Conservation (phyloP, 2,113 vertebrate species). For the Columbina picui region DNA sequence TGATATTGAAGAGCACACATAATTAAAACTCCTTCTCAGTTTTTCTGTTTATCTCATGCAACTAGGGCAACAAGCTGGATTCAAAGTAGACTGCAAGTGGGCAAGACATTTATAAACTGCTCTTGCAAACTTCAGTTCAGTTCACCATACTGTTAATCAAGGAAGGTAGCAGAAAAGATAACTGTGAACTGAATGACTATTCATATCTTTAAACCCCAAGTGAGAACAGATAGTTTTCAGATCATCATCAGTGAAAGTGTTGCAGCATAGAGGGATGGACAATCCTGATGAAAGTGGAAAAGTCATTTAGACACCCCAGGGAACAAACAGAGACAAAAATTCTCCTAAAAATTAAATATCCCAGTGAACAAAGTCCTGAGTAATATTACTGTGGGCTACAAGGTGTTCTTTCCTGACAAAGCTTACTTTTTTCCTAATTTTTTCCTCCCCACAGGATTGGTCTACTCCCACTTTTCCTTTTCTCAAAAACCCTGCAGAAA, state of each 20-base stretch:
- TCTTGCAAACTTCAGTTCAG: neutral
- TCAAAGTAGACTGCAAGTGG: neutral
- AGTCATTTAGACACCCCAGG: neutral
- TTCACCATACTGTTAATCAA: neutral
- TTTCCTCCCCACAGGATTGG: neutral
- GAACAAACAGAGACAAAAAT: neutral
- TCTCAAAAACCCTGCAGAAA: neutral
- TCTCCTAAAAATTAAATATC: neutral
- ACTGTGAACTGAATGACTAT: slow-evolving; percentile 18
- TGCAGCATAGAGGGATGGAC: neutral
- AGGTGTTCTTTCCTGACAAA: neutral
- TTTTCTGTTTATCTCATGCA: neutral
- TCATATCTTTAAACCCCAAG: neutral
- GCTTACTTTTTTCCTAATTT: neutral
- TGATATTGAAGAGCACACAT: neutral
- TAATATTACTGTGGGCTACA: neutral
- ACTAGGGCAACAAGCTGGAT: neutral
- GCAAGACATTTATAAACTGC: neutral
- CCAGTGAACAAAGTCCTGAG: neutral
- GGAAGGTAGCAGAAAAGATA: neutral
- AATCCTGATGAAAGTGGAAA: slow-evolving; percentile 2
- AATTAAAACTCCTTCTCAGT: neutral
- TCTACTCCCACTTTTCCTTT: neutral
- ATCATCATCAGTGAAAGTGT: neutral
- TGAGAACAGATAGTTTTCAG: neutral